A percentile compares a stretch with the other conserved stretches of the same genome.
These are phyloP conservation scores for Drosophila kurseongensis DNA, from an alignment of 1,140 invertebrate genomes.

Conservation along the genomic window DNA sequence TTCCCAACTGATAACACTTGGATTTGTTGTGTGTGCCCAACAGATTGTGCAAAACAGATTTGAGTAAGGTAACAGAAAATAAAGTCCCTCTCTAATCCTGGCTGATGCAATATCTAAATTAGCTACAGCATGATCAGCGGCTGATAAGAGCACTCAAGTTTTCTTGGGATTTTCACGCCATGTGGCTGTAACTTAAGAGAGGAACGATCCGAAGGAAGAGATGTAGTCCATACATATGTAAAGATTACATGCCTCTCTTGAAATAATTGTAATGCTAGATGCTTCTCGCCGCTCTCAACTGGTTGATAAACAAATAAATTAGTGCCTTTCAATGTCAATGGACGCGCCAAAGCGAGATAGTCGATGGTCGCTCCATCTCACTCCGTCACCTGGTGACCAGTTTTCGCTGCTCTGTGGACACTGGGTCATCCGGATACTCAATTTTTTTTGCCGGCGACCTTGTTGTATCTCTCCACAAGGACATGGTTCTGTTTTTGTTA, in stretches of 20 bases:
- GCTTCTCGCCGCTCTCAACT: constrained; percentile 9
- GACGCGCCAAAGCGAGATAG: constrained; percentile 5
- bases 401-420: constrained; percentile 11
- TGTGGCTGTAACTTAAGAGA: constrained; percentile 34
- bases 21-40: constrained; percentile 16
- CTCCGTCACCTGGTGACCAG: constrained; percentile 34
- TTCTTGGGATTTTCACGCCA: constrained; percentile 8
- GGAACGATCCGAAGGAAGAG: constrained; percentile 7
- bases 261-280: constrained; percentile 1
- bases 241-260: constrained; percentile 24
- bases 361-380: constrained; percentile 7
- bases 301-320: constrained; percentile 53
- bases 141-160: constrained; percentile 28
- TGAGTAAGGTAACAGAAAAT: not conserved
- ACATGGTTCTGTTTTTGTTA: not conserved
- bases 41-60: constrained; percentile 39
- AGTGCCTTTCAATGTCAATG: constrained; percentile 48
- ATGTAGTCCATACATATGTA: not conserved
- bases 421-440: constrained; percentile 24
- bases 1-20: constrained; percentile 33
- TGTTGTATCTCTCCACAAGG: constrained; percentile 11
- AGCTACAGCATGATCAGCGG: constrained; percentile 12
- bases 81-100: constrained; percentile 33
- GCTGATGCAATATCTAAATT: constrained; percentile 47
- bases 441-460: constrained; percentile 7